Base-by-base conservation (phyloP, 2,797 vertebrate species). In the Taenioides sp. region DNA sequence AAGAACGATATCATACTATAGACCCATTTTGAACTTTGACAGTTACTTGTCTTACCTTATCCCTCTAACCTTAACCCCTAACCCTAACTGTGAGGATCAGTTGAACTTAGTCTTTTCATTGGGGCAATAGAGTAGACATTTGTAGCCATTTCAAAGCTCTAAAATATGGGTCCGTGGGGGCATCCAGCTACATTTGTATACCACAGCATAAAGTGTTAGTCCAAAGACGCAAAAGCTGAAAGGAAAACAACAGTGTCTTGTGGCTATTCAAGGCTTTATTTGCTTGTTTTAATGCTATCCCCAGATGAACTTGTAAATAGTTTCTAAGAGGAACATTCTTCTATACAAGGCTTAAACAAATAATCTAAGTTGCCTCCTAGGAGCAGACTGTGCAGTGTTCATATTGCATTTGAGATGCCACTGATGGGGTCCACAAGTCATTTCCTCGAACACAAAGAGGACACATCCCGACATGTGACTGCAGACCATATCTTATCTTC, bases 361-460 rank as follows among this genome's bases (percentile, higher is more conserved):
- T 73, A 80, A 52, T 54, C 28, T 20, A 54, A 57, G 60, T 28
- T 11, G 5, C 28, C 11, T 50, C 31, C 7, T 34, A 14, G 70
- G 4, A 50, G 70, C 12, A 76, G 77, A 78, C 67, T 62, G 52
- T 65, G 37, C 71, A 40, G 27, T 76, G 61, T 40, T 43, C 64
- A 23, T 57, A 57, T 69, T 72, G 68, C 66, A 62, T 75, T 72
- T 43, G 59, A n/a, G 82, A 78, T 78, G 76, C 73, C 74, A 69
- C 60, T 67, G 64, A 84, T 80, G 71, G 84, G 62, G 76, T 77
- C 68, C 69, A 75, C 57, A 63, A 86, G 80, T 87, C 67, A 84
- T 89, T 89, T 89, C 82, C 81, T 86, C 73, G 67, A 70, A 82
- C 65, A 79, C 62, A 80, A 65, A 67, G 65, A 77, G 70, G 76